Evolutionary conservation across 2,888 invertebrate species (phyloP), one percentile per base, ranked within the genome.

Genomic region (Tetrapedia diversipes): DNA sequence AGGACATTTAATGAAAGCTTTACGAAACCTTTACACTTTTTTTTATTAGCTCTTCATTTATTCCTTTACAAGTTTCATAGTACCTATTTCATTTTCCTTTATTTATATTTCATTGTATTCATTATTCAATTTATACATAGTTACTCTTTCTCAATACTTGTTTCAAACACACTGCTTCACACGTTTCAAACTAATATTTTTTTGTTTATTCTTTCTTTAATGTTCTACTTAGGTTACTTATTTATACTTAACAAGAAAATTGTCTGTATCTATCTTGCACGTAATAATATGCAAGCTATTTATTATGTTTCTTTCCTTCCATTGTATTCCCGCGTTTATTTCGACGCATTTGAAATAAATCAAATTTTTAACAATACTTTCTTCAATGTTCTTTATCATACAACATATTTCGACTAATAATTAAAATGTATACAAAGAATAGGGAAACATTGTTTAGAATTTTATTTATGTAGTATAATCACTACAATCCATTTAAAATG

Each of bases 221-320:
- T 66, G 14, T 10, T 37, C 27, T 27, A n/a, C 19, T 45, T 61
- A 71, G 68, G 47, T 65, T 66, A 78, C 49, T 66, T 67, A 69
- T 79, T 81, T 71, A 75, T 83, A 83, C 81, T 81, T 83, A 83
- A 70, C 47, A 32, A 79, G 51, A 59, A 32, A 56, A 70, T 49
- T 37, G 60, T 63, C 51, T 54, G 41, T 66, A 60, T 47, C 61
- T 81, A 60, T 65, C 70, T 69, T 64, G 57, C 77, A 57, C 71
- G 70, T 66, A 68, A 68, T 71, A 53, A 70, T 70, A 72, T 76
- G 66, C 57, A 60, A 54, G 49, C 41, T 75, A 66, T 74, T 78
- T 72, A 69, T 73, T 75, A 78, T 61, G 57, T 78, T 68, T 80
- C 43, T 64, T 54, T 32, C 56, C 22, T 34, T 45, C 49, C 54